A percentile compares a stretch with the other conserved stretches of the same genome.
Conservation (phyloP, 1,140 invertebrate species). For the Galendromus occidentalis region DNA sequence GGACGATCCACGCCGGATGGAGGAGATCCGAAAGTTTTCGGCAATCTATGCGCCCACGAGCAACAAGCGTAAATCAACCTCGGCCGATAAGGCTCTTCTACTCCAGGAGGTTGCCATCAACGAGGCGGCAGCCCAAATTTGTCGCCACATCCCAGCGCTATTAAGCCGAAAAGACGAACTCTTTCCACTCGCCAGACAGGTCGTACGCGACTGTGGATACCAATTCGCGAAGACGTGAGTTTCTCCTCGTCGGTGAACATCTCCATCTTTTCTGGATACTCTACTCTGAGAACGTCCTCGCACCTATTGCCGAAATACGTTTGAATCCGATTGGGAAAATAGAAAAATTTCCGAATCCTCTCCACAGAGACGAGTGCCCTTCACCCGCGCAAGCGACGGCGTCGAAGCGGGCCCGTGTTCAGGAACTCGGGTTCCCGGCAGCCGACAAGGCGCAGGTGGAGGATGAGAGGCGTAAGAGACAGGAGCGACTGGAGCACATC, state of each 20-base stretch:
- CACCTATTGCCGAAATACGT: not conserved
- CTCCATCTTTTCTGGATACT: not conserved
- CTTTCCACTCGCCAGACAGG: constrained; percentile 78
- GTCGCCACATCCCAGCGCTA: constrained; percentile 63
- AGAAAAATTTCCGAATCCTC: too few relatives aligned
- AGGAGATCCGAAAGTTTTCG: constrained; percentile 81
- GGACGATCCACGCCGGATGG: constrained; percentile 64
- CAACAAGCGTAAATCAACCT: constrained; percentile 54
- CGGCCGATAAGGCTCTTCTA: not conserved
- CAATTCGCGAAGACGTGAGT: constrained; percentile 41
- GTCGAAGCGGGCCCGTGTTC: constrained; percentile 4
- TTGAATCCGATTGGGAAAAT: too few relatives aligned
- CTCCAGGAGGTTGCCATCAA: constrained; percentile 63
- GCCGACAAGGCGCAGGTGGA: constrained; percentile 19
- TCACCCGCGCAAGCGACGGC: constrained; percentile 10
- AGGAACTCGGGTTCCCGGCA: constrained; percentile 9
- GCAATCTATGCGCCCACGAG: constrained; percentile 88
- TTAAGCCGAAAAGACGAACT: constrained; percentile 79
- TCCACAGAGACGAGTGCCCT: constrained; percentile 15
- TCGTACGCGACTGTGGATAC: constrained; percentile 77
- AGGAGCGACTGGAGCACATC: constrained; percentile 17
- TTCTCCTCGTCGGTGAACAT: too few relatives aligned
- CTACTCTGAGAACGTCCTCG: not conserved
- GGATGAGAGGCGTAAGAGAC: constrained; percentile 21
- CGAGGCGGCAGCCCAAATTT: constrained; percentile 88